phyloP scores from a whole-genome alignment of 2,888 invertebrate genomes.

The Drosophila tripunctata region DNA sequence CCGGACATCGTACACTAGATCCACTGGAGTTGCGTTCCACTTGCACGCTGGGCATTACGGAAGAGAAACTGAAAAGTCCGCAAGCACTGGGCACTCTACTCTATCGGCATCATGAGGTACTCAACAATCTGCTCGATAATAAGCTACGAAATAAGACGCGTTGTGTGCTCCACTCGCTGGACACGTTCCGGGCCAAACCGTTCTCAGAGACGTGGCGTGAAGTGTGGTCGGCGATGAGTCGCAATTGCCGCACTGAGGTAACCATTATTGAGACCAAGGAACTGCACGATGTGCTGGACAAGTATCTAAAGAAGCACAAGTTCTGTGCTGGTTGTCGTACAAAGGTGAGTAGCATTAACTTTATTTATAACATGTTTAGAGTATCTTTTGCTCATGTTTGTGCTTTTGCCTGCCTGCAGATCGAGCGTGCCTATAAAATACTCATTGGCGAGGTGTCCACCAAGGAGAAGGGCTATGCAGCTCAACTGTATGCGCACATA shows the following conservation, averaged over 20 bases:
- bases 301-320: conserved; percentile 95
- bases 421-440: conserved; percentile 92
- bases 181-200: conserved; percentile 91
- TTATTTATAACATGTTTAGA: too few species aligned
- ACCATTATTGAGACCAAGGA: conserved; percentile 94
- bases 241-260: conserved; percentile 92
- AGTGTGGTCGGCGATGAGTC: conserved; percentile 93
- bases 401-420: too few species aligned
- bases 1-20: conserved; percentile 94
- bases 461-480: conserved; percentile 95
- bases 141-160: conserved; percentile 95
- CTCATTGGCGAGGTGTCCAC: conserved; percentile 93
- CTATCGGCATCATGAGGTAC: conserved; percentile 92
- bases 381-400: not conserved
- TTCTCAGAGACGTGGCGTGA: conserved; percentile 91
- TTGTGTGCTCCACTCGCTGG: conserved; percentile 95
- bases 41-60: conserved; percentile 91
- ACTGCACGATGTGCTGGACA: conserved; percentile 93
- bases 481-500: conserved; percentile 93
- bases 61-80: conserved; percentile 91
- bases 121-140: conserved; percentile 91
- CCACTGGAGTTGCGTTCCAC: conserved; percentile 91
- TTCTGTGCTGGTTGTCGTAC: conserved; percentile 97
- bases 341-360: conserved; percentile 87
- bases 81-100: conserved; percentile 93